Evolutionary conservation across 2,888 invertebrate species (phyloP), one percentile per base, ranked within the genome.

Genomic region (Parnassius glacialis): DNA sequence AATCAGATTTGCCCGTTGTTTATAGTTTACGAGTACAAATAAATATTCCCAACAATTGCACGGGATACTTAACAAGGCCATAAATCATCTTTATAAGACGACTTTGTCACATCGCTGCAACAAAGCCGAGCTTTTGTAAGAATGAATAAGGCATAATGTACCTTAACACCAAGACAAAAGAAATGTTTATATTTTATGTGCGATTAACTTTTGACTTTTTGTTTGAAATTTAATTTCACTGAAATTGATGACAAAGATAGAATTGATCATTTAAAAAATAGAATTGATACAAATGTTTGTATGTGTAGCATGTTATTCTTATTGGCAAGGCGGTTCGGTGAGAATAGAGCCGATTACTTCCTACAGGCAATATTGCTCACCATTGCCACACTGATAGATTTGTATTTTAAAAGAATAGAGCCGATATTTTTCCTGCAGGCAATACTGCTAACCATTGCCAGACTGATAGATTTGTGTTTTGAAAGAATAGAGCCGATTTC

Each of bases 11-110:
- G 85, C 83, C 83, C 81, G 85, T 87, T 90, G 88, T 89, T 90
- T 90, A 89, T 87, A 89, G 84, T 87, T 88, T 85, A 87, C 84
- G 85, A 87, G 86, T 78, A 81, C 81, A 87, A 89, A 90, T 90
- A 90, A 90, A 90, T 88, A 89, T 88, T 84, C 84, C 82, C 87
- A 88, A 89, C 90, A 90, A 90, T 91, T 88, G 90, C 85, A 81
- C 80, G 80, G 85, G 82, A 84, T 90, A 90, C 90, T 91, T 90
- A 90, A 90, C 91, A 88, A 84, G 80, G 62, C 67, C 71, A 88
- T 90, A 90, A 87, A 90, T 90, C 90, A 90, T 88, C 76, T 88
- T 86, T 87, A 86, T 90, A 90, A 87, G 85, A 84, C 78, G 89
- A 89, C 85, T 87, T 89, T 90, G 90, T 90, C 89, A 88, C 85